A percentile compares a stretch with the other conserved stretches of the same genome.
Evolutionary conservation across 2,113 vertebrate genomes (phyloP).

Genomic region (Pristiophorus japonicus): DNA sequence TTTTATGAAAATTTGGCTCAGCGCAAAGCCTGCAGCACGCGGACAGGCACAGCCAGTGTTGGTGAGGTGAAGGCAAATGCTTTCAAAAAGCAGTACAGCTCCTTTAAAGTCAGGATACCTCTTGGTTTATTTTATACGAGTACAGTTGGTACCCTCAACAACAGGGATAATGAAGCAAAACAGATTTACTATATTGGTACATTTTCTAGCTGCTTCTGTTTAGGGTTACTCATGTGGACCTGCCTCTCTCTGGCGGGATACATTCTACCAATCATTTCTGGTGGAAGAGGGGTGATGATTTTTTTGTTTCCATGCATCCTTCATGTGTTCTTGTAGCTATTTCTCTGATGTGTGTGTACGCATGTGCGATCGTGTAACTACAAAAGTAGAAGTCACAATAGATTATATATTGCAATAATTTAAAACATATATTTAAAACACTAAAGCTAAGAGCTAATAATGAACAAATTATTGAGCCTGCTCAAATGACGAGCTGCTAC

Average conservation of each 20-base stretch:
- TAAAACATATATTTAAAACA: background rate
- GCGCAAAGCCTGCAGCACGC: background rate
- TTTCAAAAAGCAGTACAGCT: background rate
- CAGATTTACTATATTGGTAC: background rate
- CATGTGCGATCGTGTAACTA: background rate
- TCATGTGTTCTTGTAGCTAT: no score
- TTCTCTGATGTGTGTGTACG: background rate
- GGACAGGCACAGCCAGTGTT: background rate
- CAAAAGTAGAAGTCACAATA: slow-evolving; percentile 4
- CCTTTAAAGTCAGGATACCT: background rate
- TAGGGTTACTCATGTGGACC: background rate
- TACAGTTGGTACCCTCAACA: background rate
- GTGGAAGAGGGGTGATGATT: background rate
- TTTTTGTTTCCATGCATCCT: background rate
- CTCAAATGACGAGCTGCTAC: background rate
- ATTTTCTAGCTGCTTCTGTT: background rate
- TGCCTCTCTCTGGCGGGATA: background rate
- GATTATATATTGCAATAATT: background rate
- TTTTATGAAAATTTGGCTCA: background rate
- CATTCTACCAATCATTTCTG: background rate
- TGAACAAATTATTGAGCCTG: background rate
- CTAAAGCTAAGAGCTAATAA: background rate
- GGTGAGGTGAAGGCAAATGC: background rate
- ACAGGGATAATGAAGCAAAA: background rate
- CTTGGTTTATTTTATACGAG: background rate